A percentile compares a stretch with the other conserved stretches of the same genome.
These are phyloP conservation scores for Malurus alboscapulatus DNA, from an alignment of 2,113 vertebrate genomes.

Conservation along the genomic window DNA sequence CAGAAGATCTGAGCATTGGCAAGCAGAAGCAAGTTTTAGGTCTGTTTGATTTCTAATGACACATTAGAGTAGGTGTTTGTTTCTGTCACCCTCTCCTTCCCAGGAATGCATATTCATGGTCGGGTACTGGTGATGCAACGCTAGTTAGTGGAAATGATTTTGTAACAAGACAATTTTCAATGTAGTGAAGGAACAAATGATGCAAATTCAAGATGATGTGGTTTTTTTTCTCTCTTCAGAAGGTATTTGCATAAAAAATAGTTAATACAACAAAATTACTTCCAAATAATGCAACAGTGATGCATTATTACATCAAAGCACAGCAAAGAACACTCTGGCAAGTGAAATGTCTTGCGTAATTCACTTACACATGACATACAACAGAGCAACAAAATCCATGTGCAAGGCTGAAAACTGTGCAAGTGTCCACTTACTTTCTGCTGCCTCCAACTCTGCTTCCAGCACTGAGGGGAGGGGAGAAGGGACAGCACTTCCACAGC, in stretches of 20 bases:
- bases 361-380: neutral
- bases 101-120: neutral
- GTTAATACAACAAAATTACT: neutral
- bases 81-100: constrained; percentile 58
- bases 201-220: neutral
- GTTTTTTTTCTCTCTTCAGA: rapidly evolving
- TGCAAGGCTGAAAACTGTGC: neutral
- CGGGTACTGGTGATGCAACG: neutral
- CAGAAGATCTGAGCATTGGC: constrained; percentile 1
- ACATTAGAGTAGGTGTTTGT: constrained; percentile 57
- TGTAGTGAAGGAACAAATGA: neutral
- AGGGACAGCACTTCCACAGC: neutral
- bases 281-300: neutral
- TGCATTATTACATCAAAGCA: neutral
- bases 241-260: neutral
- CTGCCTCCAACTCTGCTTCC: neutral
- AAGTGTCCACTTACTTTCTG: neutral
- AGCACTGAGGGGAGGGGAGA: neutral
- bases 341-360: neutral
- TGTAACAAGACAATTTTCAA: constrained; percentile 28
- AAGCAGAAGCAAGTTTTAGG: constrained; percentile 35
- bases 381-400: neutral
- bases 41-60: constrained; percentile 68
- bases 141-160: constrained; percentile 19
- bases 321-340: neutral